Percentiles rank a stretch among this genome's conserved stretches.
phyloP scores from a whole-genome alignment of 1,140 invertebrate genomes.

The Centruroides vittatus region DNA sequence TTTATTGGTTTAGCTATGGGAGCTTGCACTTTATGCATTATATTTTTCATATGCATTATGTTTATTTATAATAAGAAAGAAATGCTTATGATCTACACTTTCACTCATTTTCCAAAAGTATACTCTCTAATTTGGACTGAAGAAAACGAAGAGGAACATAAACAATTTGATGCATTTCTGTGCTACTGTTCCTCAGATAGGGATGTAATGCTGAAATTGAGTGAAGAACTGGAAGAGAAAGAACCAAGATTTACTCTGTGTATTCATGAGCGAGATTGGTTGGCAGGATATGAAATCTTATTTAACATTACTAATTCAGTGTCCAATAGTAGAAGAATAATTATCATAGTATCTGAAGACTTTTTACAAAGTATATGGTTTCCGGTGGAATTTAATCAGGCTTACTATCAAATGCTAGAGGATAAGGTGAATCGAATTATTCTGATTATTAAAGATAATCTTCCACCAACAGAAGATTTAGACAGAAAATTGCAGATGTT shows the following conservation, averaged over 20 bases:
- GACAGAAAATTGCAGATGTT: conserved; percentile 24
- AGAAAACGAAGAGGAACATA: conserved; percentile 53
- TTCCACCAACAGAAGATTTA: conserved; percentile 17
- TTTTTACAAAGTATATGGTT: conserved; percentile 87
- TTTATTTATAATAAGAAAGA: not conserved
- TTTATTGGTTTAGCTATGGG: not conserved
- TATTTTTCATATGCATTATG: not conserved
- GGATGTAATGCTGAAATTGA: conserved; percentile 43
- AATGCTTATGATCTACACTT: not conserved
- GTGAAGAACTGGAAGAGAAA: conserved; percentile 39
- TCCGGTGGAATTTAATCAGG: conserved; percentile 68
- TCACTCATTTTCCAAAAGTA: not conserved
- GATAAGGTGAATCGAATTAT: conserved; percentile 40
- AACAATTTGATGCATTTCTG: conserved; percentile 67
- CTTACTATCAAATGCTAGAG: conserved; percentile 38
- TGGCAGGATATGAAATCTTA: conserved; percentile 54
- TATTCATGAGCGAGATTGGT: conserved; percentile 76
- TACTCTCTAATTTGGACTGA: not conserved
- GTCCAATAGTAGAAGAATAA: conserved; percentile 68
- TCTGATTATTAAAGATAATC: conserved; percentile 65
- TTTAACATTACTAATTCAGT: conserved; percentile 81
- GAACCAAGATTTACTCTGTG: conserved; percentile 50
- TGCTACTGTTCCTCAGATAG: conserved; percentile 65
- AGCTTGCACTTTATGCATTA: not conserved
- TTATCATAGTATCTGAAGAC: conserved; percentile 79